Evolutionary conservation across 2,888 invertebrate species (phyloP), one percentile per base, ranked within the genome.

Genomic region (Perizoma affinitatum): DNA sequence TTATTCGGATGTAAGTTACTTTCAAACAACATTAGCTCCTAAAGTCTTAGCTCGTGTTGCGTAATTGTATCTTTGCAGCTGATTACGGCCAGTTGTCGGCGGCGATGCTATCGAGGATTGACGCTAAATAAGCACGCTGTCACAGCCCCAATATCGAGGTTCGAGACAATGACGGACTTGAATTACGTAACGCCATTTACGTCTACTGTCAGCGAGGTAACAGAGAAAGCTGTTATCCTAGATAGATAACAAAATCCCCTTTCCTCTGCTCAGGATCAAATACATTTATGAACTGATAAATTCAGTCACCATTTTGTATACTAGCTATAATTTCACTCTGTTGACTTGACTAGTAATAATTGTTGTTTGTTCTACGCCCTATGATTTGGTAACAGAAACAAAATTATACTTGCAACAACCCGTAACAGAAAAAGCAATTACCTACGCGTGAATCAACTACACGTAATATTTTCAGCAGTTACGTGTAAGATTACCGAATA

Each of bases 101-200:
- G 70, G 80, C 82, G 90, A 90, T 90, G 86, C 76, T 90, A 90
- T 91, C 91, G 76, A 80, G 79, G 89, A 90, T 84, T 91, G 91
- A 91, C 90, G 86, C 86, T 92, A 91, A 91, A 92, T 91, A 89
- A 88, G 86, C 86, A 76, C 84, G 74, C 83, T 80, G 86, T 89
- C 89, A 90, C 90, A 90, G 84, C 82, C 82, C 78, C 87, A 86
- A 87, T 90, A 90, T 85, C 87, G 81, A 87, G 83, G 90, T 91
- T 85, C 87, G 81, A 87, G 83, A 91, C 92, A 90, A 91, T 90
- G 90, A 90, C 86, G 84, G 83, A 83, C 86, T 75, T 71, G 72
- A 72, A 75, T 91, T 90, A 79, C 82, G 86, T 81, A 89, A 92
- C 80, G 75, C 82, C 80, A 83, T 86, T 88, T 86, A 81, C 79